These are phyloP conservation scores for Ctenomys sociabilis DNA, from an alignment of 2,113 vertebrate genomes.

Conservation along the genomic window DNA sequence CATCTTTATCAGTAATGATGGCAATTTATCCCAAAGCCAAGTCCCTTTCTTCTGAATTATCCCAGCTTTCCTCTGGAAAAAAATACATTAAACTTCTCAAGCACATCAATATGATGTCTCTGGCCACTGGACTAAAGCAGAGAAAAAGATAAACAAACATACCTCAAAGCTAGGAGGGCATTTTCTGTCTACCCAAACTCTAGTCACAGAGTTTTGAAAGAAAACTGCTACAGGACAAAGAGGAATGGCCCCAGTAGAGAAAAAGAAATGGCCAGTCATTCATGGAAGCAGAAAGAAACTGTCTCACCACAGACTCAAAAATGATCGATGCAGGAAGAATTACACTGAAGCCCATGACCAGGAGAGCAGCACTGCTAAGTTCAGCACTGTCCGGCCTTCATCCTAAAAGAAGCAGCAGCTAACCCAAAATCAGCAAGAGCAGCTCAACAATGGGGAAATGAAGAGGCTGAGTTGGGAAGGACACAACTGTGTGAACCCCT, in stretches of 20 bases:
- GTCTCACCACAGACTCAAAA: background rate
- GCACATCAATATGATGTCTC: background rate
- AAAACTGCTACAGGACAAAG: background rate
- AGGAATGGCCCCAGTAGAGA: background rate
- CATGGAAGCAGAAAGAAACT: background rate
- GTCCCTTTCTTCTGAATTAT: background rate
- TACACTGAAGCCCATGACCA: background rate
- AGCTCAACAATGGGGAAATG: background rate
- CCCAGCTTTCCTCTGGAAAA: background rate
- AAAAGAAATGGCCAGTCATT: background rate
- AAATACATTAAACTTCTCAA: background rate
- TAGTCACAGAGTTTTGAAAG: background rate
- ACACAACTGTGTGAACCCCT: background rate
- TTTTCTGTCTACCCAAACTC: background rate
- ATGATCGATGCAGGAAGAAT: background rate
- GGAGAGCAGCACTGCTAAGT: background rate
- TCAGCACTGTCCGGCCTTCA: background rate
- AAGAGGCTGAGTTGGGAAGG: background rate
- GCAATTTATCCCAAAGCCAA: background rate
- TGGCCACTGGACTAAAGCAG: background rate
- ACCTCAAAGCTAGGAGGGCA: background rate
- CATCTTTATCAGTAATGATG: background rate
- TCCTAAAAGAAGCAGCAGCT: background rate
- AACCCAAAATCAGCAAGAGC: background rate
- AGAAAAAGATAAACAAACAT: background rate